Percentiles rank a stretch among this genome's conserved stretches.
These are phyloP conservation scores for Bambusicola thoracicus DNA, from an alignment of 2,113 vertebrate species.

Conservation along the genomic window DNA sequence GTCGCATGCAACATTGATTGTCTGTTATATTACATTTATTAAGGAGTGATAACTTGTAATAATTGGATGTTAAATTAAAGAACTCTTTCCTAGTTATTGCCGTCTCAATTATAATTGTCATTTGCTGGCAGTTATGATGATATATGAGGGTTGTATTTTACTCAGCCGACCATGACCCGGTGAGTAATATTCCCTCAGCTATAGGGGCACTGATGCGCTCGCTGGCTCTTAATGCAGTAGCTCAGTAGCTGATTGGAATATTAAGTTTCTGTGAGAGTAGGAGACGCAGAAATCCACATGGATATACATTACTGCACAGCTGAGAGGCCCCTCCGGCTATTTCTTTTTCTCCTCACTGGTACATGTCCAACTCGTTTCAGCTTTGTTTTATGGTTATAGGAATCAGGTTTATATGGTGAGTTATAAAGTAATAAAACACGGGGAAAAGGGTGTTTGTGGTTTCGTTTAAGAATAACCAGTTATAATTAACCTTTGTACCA, in stretches of 20 bases:
- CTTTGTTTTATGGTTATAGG: conserved; percentile 87
- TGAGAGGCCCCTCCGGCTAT: conserved; percentile 77
- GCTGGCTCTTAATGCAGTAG: conserved; percentile 85
- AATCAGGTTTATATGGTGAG: conserved; percentile 85
- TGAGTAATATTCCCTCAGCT: conserved; percentile 93
- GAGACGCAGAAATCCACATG: conserved; percentile 72
- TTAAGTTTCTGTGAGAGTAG: conserved; percentile 83
- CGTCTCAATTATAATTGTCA: conserved; percentile 99
- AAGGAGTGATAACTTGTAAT: conserved; percentile 99
- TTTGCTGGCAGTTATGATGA: conserved; percentile 98
- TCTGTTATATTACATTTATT: conserved; percentile 99
- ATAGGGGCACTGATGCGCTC: conserved; percentile 87
- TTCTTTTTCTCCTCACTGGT: conserved; percentile 76
- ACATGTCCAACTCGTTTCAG: conserved; percentile 79
- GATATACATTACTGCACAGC: conserved; percentile 66
- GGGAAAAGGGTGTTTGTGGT: conserved; percentile 71
- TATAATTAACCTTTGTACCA: conserved; percentile 72
- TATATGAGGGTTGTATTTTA: conserved; percentile 99
- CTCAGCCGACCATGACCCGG: conserved; percentile 93
- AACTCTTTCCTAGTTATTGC: conserved; percentile 97
- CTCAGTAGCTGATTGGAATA: conserved; percentile 88
- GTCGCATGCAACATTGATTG: conserved; percentile 98
- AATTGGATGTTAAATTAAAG: conserved; percentile 99
- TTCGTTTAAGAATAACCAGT: conserved; percentile 74
- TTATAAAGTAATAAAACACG: conserved; percentile 80